Evolutionary conservation across 2,113 vertebrate genomes (phyloP), one percentile per base, ranked within the genome.

Genomic region (Syngnathus floridae): DNA sequence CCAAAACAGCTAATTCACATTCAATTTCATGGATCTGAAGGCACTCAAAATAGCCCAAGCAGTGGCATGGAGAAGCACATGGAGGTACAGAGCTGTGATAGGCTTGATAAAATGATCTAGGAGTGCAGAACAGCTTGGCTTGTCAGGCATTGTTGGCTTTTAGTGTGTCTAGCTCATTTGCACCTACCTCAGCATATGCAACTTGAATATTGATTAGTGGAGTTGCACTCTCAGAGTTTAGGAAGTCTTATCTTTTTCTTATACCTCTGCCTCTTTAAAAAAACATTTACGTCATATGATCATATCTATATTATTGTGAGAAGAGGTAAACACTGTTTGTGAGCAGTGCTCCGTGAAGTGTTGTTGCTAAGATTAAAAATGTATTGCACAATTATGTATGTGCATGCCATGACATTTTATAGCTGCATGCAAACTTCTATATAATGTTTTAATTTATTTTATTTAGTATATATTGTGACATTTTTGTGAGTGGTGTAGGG

Each of bases 1-100:
- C 75, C 69, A 80, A 85, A 87, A 82, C 88, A 86, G 86, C 78
- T 79, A 88, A 88, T 87, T 86, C 75, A 58, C 76, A 81, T 82
- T 83, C 83, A 88, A 86, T 88, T 88, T 90, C 84, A 89, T 86
- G 86, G 85, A 79, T 79, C 78, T 82, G 73, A 83, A 88, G 86
- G 84, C 83, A 86, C 79, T 84, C 77, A 75, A 79, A 90, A 85
- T 84, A 81, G 80, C 78, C 81, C 68, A 72, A 74, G 82, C 84
- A 64, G 61, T 69, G 76, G 69, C 71, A 77, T 62, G 69, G 64
- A 72, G 71, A 79, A 79, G 67, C 78, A 74, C 75, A 73, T 70
- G 66, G 80, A 80, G 78, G 77, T 69, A 66, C 74, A 75, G 77
- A 71, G 64, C 75, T 66, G 67, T 73, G 88, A 87, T 86, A 75